Base-by-base conservation (phyloP, 1,140 invertebrate genomes). In the Drosophila varians region DNA sequence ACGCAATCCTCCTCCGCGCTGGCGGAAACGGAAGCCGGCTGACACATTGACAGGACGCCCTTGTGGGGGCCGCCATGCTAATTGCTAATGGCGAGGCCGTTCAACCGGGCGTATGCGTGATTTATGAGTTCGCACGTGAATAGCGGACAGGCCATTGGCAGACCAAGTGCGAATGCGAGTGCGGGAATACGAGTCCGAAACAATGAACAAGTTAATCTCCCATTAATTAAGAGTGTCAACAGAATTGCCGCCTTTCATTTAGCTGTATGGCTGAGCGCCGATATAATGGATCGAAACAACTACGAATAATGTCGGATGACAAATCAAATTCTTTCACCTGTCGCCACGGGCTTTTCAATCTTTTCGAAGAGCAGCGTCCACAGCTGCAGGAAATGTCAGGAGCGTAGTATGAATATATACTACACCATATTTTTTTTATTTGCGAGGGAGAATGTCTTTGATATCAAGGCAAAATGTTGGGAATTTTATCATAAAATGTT, bases 211-310 rank as follows among this genome's bases (percentile, higher is more conserved):
- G 74, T 77, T 86, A 86, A 86, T 88, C 83, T 42, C 48, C 62
- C 65, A 87, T 77, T 87, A 87, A 87, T 87, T 87, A 86, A 77
- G 65, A 87, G 52, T 87, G 82, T 87, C 82, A 88, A 77, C 82
- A 75, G 56, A 75, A 77, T 71, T 77, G 82, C 65, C 74, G 65
- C 61, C 55, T 61, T 52, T 71, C 77, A 88, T 80, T 86, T 58
- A 65, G 43, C 69, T 53, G 9, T 31, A 40, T 38, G 40, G 3
- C 58, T 28, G 31, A 36, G 55, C 56, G 36, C 36, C 62, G 45
- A 46, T 53, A 58, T 54, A 51, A 73, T 26, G 46, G 9, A 74
- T 45, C 9, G 42, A 7, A 28, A 19, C 43, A 54, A 51, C 34
- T 57, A 55, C 23, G 66, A 42, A 45, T 8, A 34, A 23, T 12